Base-by-base conservation (phyloP, 2,888 invertebrate genomes). In the Cantharis nigra region DNA sequence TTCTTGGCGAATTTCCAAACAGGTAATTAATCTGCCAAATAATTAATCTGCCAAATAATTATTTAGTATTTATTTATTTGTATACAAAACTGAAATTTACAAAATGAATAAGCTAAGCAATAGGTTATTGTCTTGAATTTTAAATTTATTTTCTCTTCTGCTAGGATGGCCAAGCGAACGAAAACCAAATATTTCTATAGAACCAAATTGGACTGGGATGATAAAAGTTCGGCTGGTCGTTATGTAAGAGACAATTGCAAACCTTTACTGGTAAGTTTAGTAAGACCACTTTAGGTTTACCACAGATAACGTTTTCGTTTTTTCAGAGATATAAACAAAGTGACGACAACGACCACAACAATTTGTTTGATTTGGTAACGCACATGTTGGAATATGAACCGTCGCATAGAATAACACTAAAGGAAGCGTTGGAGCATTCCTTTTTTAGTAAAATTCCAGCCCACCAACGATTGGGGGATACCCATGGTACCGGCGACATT, bases 361-460 rank as follows among this genome's bases (percentile, higher is more conserved):
- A 96, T 87, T 91, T 99, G 85, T 99, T 99, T 89, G 97, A 98
- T 88, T 91, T 99, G 87, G 94, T 99, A 84, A 93, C 95, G 85
- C 93, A 94, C 88, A 99, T 99, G 99, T 91, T 99, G 87, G 98
- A 98, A 85, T 99, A 98, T 89, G 98, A 99, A 88, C 99, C 99
- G 28, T 91, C 94, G 79, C 95, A 96, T 86, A 92, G 99, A 80
- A 94, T 99, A 86, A 94, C 95, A 83, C 91, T 99, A 84, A 91
- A 91, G 77, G 97, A 98, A 84, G 97, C 98, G 14, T 90, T 99
- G 84, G 90, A 92, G 72, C 99, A 99, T 90, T 95, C 97, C 74
- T 98, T 98, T 91, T 99, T 99, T 90, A 93, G 93, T 85, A 94
- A 95, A 87, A 92, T 97, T 86, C 94, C 96, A 80, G 90, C 92